Percentiles rank a stretch among this genome's conserved stretches.
These are phyloP conservation scores for Paralinhomoeus sp. DNA, from an alignment of 2,888 invertebrate species.

Conservation along the genomic window DNA sequence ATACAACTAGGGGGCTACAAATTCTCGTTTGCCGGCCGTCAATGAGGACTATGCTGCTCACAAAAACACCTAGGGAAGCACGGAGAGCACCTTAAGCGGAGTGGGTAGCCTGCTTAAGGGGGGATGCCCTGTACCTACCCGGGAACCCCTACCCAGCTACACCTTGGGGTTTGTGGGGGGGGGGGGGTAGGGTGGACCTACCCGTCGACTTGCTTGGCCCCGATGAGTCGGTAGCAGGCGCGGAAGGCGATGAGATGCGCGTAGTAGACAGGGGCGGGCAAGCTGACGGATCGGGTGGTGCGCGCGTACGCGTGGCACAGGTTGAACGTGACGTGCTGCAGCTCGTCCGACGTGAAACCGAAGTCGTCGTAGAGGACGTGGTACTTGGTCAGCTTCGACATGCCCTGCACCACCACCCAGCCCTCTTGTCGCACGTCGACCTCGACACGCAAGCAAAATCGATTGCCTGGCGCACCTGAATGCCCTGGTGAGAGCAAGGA, in stretches of 20 bases:
- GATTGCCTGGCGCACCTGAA: slow-evolving; percentile 31
- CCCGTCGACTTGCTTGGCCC: neutral
- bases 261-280: slow-evolving; percentile 95
- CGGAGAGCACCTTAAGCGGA: too few species aligned
- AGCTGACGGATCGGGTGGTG: slow-evolving; percentile 93
- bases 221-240: slow-evolving; percentile 18
- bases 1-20: too few species aligned
- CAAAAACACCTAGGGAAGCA: too few species aligned
- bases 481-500: slow-evolving; percentile 46
- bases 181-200: too few species aligned
- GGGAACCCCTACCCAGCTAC: too few species aligned
- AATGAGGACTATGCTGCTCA: too few species aligned
- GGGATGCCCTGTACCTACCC: too few species aligned
- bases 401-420: slow-evolving; percentile 44
- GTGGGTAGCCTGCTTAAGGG: too few species aligned
- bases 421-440: too few species aligned
- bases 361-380: slow-evolving; percentile 99
- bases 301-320: slow-evolving; percentile 98
- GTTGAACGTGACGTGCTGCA: slow-evolving; percentile 96
- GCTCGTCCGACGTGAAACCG: slow-evolving; percentile 89
- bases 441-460: too few species aligned
- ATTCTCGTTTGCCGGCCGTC: too few species aligned
- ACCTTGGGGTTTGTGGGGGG: too few species aligned
- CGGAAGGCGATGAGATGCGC: slow-evolving; percentile 97
- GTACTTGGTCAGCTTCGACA: slow-evolving; percentile 93